These are phyloP conservation scores for Aphaenogaster ashmeadi DNA, from an alignment of 1,140 invertebrate species.

Conservation along the genomic window DNA sequence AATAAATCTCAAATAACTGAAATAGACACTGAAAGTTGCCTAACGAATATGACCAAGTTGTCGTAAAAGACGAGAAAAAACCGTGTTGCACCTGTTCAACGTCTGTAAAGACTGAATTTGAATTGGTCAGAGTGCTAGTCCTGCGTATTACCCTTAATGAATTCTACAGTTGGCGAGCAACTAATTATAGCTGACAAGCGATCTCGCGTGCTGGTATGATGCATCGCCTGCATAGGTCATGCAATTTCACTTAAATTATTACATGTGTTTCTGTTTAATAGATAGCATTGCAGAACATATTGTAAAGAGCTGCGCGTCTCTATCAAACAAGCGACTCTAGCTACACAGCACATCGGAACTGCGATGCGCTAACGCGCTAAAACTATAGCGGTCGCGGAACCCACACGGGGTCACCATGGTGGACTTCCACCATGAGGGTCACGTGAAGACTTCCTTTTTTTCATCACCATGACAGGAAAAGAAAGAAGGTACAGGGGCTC, in stretches of 20 bases:
- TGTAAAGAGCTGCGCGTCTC: too few relatives aligned
- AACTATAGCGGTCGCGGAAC: too few relatives aligned
- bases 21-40: not conserved
- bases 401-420: too few relatives aligned
- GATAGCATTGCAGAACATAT: too few relatives aligned
- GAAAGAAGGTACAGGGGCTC: too few relatives aligned
- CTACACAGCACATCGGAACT: too few relatives aligned
- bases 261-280: too few relatives aligned
- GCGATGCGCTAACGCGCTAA: too few relatives aligned
- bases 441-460: too few relatives aligned
- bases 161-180: not conserved
- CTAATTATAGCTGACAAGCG: constrained; percentile 24
- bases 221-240: not conserved
- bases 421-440: too few relatives aligned
- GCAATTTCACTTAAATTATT: not conserved
- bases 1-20: not conserved
- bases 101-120: constrained; percentile 20
- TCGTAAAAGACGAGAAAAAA: not conserved
- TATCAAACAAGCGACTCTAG: too few relatives aligned
- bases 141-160: constrained; percentile 35
- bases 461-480: too few relatives aligned
- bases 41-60: not conserved
- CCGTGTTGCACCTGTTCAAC: not conserved
- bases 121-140: not conserved
- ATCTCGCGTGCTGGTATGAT: constrained; percentile 26